A percentile compares a stretch with the other conserved stretches of the same genome.
Conservation (phyloP, 1,140 invertebrate genomes). For the Teleopsis dalmanni region DNA sequence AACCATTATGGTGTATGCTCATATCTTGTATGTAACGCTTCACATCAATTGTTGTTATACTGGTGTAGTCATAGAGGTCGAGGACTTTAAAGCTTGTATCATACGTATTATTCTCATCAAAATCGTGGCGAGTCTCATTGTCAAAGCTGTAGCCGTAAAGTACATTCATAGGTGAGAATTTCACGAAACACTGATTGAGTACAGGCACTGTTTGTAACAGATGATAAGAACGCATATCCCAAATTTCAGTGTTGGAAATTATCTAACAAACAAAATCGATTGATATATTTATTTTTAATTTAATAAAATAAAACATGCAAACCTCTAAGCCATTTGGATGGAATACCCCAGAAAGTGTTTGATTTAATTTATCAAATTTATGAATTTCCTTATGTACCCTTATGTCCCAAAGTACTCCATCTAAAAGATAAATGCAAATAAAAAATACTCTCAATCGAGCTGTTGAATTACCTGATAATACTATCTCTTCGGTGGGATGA, state of each 20-base stretch:
- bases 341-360: conserved; percentile 89
- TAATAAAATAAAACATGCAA: conserved; percentile 17
- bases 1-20: conserved; percentile 65
- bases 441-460: background rate
- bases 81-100: conserved; percentile 86
- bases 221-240: conserved; percentile 94
- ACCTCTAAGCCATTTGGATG: conserved; percentile 95
- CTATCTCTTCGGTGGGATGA: conserved; percentile 85
- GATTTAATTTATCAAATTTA: conserved; percentile 97
- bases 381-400: conserved; percentile 80
- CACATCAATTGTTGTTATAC: conserved; percentile 87
- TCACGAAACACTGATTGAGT: conserved; percentile 79
- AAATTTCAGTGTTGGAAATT: conserved; percentile 83
- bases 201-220: conserved; percentile 87
- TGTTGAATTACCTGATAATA: conserved; percentile 59
- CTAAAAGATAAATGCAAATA: conserved; percentile 40
- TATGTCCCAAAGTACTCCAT: conserved; percentile 95
- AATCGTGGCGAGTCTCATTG: conserved; percentile 21
- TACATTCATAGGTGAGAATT: conserved; percentile 59
- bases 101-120: conserved; percentile 26
- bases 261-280: conserved; percentile 42
- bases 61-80: conserved; percentile 88
- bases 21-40: conserved; percentile 74
- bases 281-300: background rate
- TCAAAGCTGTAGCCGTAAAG: conserved; percentile 47